Evolutionary conservation across 2,113 vertebrate genomes (phyloP), one percentile per base, ranked within the genome.

Genomic region (Erpornis zantholeuca): DNA sequence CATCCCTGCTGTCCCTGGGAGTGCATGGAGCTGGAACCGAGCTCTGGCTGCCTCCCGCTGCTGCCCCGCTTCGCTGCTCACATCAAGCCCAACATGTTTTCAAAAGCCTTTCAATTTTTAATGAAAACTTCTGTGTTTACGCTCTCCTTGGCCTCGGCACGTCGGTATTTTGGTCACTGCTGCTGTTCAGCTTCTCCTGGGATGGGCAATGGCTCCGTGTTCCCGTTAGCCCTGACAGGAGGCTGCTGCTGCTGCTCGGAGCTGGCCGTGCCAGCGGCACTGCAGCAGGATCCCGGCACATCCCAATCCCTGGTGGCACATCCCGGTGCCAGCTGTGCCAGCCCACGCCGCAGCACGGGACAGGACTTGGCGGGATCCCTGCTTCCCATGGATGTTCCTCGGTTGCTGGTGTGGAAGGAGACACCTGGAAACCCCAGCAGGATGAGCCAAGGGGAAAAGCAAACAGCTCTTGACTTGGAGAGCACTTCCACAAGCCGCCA

Each of bases 191-290:
- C 12, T 10, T 15, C 80, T 81, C 59, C 33, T 0, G 15, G 72
- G 40, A 12, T 1, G 0, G 12, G 29, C 0, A 1, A 2, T 9
- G 89, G 86, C 70, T 71, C 59, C 6, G 33, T 0, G 33, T 2
- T 60, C 68, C 71, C 4, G 3, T 24, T 3, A 10, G 40, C 66
- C 71, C 54, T 3, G 76, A 0, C 7, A 5, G 4, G 21, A 1
- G 63, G 68, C n/a, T n/a, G n/a, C n/a, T n/a, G 25, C 0, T 7
- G 17, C 1, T 23, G n/a, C 2, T 52, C 1, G 8, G 11, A 31
- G 57, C 42, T 0, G 28, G n/a, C 79, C 7, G 54, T 14, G 52
- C 23, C 4, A 1, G 42, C 7, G 25, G 64, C 64, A 18, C 80
- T 44, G 57, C 17, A 3, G 73, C 75, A 24, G n/a, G n/a, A 82